Percentiles rank a stretch among this genome's conserved stretches.
Evolutionary conservation across 2,888 invertebrate species (phyloP).

Genomic region (Beris morrisii): DNA sequence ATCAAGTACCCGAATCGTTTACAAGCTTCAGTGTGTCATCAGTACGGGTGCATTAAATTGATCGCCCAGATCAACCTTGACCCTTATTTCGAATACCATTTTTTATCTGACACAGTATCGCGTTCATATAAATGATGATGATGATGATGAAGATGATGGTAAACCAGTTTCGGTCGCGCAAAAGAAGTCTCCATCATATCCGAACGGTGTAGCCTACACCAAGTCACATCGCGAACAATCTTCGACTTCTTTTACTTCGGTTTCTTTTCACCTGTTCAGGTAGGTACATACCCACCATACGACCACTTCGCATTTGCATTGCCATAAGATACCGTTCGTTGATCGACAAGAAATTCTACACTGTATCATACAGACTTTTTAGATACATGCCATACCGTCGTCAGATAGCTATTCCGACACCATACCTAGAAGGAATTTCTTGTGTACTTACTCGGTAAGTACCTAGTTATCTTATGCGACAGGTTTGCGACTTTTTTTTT

Average conservation of each 20-base stretch:
- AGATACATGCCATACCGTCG: not conserved
- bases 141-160: conserved; percentile 6
- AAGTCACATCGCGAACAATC: not conserved
- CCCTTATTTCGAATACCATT: conserved; percentile 2
- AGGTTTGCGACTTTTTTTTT: not conserved
- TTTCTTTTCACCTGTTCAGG: conserved; percentile 15
- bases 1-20: not conserved
- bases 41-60: not conserved
- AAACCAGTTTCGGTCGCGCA: no score
- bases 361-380: not conserved
- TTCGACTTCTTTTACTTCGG: not conserved
- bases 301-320: not conserved
- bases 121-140: not conserved
- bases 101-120: conserved; percentile 18
- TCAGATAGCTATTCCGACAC: not conserved
- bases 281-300: not conserved
- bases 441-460: not conserved
- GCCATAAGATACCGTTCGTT: conserved; percentile 17
- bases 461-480: not conserved
- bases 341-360: conserved; percentile 3
- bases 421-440: not conserved
- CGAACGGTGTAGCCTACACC: conserved; percentile 1
- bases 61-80: conserved; percentile 16
- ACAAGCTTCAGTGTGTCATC: not conserved
- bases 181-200: conserved; percentile 2